Evolutionary conservation across 2,888 invertebrate genomes (phyloP), one percentile per base, ranked within the genome.

Genomic region (Orthosia gracilis): DNA sequence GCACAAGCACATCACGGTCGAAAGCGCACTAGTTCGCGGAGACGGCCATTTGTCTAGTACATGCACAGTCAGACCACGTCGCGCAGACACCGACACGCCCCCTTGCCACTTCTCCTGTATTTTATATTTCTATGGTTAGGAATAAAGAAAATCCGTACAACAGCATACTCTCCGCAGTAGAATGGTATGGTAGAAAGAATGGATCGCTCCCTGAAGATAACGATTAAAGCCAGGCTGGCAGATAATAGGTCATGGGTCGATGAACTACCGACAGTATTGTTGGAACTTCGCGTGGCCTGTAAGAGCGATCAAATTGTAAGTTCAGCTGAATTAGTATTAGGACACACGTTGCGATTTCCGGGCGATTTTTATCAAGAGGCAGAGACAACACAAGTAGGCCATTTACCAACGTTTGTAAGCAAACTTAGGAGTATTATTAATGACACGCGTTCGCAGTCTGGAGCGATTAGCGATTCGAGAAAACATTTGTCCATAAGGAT

Each of bases 331-430:
- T 47, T 70, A 2, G 40, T 49, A 5, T 49, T 52, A 58, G 50
- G 23, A 23, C 23, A 65, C 0, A 70, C 64, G 11, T n/a, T 65
- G 1, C 50, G 65, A 1, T 45, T 50, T 40, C 50, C 71, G 4
- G 50, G 65, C 31, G 50, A 59, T 58, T 71, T 71, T 58, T 71
- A 71, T 40, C 11, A 17, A 50, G n/a, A 65, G 3, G 18, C 47
- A 17, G n/a, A 64, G 12, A 49, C 31, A 70, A 4, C 21, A 0
- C 31, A 64, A 21, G 18, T 31, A 55, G 49, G n/a, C 7, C 13
- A 50, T 13, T 26, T 62, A 26, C 31, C 15, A 4, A 40, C 31
- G 4, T 64, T 49, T 1, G 49, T 57, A n/a, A 50, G 31, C 21
- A 57, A 64, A 50, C 9, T 70, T 0, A 17, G 49, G 13, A 50